phyloP scores from a whole-genome alignment of 2,113 vertebrate genomes.

The Tautogolabrus adspersus region DNA sequence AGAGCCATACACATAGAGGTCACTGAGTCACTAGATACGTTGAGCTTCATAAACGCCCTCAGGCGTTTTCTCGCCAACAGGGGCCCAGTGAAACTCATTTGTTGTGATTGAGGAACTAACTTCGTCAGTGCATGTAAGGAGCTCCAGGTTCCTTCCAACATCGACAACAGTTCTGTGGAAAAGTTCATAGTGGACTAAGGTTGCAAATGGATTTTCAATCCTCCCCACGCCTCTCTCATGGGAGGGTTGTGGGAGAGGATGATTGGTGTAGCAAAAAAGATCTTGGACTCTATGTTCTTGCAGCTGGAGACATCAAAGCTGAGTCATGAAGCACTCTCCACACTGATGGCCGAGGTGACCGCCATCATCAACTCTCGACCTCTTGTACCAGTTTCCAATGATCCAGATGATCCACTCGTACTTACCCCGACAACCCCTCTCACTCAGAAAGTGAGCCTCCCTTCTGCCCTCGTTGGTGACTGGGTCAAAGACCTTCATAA shows the following conservation, averaged over 20 bases:
- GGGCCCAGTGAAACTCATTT: background rate
- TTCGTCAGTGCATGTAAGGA: background rate
- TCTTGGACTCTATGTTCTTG: background rate
- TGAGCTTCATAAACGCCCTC: background rate
- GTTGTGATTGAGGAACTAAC: background rate
- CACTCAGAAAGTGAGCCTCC: constrained; percentile 18
- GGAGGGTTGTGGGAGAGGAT: background rate
- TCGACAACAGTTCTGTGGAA: background rate
- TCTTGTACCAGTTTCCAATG: background rate
- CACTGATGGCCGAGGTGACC: background rate
- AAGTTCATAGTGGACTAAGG: background rate
- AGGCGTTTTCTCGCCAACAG: background rate
- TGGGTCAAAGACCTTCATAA: too few relatives aligned
- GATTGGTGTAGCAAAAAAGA: background rate
- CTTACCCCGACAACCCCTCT: background rate
- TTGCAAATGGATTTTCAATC: background rate
- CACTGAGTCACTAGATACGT: background rate
- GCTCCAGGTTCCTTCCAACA: background rate
- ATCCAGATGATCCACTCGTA: background rate
- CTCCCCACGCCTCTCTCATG: background rate
- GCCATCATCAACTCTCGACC: background rate
- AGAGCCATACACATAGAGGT: background rate
- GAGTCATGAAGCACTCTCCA: background rate
- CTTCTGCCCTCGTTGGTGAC: background rate
- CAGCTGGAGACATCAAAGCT: background rate